Evolutionary conservation across 2,797 vertebrate genomes (phyloP), one percentile per base, ranked within the genome.

Genomic region (Microchirus variegatus): DNA sequence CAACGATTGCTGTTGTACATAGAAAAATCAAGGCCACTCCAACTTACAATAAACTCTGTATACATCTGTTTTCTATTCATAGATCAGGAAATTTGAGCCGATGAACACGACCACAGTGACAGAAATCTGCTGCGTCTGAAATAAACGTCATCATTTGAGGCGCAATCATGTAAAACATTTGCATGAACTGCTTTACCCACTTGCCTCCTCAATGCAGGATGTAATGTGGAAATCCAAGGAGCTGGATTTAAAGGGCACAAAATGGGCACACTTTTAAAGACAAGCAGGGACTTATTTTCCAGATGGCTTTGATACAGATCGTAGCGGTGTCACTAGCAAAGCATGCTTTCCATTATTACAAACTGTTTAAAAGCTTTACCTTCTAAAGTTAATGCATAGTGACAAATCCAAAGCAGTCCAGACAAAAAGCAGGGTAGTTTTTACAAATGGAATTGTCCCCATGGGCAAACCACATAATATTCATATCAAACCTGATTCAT

Each of bases 401-500:
- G 89, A 91, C 89, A 90, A 87, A 87, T 87, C 75, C 53, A 77
- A 81, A 75, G 76, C 22, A 41, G 56, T 71, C 78, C 67, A 60
- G 70, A 75, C 67, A 74, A 80, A 73, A 73, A 70, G 51, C 48
- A 14, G 53, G 54, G 73, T 22, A 43, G 73, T 61, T 71, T 71
- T 69, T 68, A 74, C 73, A 81, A 67, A 82, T 88, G 85, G 78
- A 90, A 84, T 83, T 76, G 81, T 90, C 85, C 87, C 88, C 77
- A 55, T 69, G 78, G 83, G 87, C 74, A 85, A 85, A 87, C 80
- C 70, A 48, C 82, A 80, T 77, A 75, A 83, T 82, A 85, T 82
- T 85, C 70, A 81, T 86, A 88, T 86, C 84, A 88, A 89, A 81
- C 68, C 69, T 55, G 76, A 84, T 83, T 77, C 75, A 83, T 91